Percentiles rank a stretch among this genome's conserved stretches.
Evolutionary conservation across 1,140 invertebrate genomes (phyloP).

Genomic region (Frieseomelitta varia): DNA sequence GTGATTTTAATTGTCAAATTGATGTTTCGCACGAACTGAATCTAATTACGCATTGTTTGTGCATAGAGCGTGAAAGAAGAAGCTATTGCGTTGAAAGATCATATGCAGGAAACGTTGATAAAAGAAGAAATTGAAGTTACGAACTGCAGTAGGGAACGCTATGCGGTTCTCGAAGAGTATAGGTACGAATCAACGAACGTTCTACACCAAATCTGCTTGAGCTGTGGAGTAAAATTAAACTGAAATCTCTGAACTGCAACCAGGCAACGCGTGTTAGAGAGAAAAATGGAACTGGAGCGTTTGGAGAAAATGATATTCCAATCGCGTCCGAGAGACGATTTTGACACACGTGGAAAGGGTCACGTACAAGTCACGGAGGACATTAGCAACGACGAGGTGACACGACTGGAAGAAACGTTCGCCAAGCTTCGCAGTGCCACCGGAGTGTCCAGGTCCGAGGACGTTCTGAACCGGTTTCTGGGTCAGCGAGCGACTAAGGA

Average conservation of each 20-base stretch:
- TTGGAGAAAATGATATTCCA: conserved; percentile 88
- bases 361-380: conserved; percentile 65
- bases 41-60: neutral
- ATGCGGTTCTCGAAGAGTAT: conserved; percentile 84
- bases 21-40: neutral
- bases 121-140: conserved; percentile 86
- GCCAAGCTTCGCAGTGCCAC: conserved; percentile 88
- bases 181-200: conserved; percentile 66
- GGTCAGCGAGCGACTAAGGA: conserved; percentile 87
- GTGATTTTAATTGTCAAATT: neutral
- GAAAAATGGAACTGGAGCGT: conserved; percentile 87
- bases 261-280: conserved; percentile 86
- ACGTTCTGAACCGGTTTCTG: conserved; percentile 88
- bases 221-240: neutral
- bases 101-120: conserved; percentile 85
- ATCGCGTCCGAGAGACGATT: conserved; percentile 73
- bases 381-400: conserved; percentile 75
- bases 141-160: conserved; percentile 84
- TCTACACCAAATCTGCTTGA: neutral
- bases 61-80: conserved; percentile 85
- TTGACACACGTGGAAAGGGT: conserved; percentile 57
- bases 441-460: conserved; percentile 87
- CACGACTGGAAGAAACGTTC: conserved; percentile 86
- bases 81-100: conserved; percentile 86
- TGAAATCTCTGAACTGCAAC: neutral